Evolutionary conservation across 2,888 invertebrate species (phyloP).

Genomic region (Spisula solida): DNA sequence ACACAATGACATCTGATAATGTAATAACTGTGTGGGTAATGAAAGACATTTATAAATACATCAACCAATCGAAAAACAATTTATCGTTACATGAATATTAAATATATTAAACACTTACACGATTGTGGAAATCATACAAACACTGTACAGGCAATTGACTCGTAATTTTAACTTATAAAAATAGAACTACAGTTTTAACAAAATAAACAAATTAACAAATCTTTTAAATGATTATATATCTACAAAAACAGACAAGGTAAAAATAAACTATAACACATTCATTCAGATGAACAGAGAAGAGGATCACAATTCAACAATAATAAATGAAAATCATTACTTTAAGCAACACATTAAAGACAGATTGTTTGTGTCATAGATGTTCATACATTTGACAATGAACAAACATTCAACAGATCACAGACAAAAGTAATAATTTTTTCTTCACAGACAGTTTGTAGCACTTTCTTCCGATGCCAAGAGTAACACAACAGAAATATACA

Average conservation of each 20-base stretch:
- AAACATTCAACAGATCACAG: not conserved
- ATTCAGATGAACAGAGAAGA: not conserved
- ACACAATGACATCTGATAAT: not conserved
- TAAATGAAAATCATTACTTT: not conserved
- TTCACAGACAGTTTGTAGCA: not conserved
- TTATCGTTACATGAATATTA: not conserved
- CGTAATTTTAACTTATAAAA: no score
- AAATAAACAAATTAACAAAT: not conserved
- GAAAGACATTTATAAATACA: not conserved
- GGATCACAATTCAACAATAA: not conserved
- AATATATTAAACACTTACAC: no score
- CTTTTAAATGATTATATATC: not conserved
- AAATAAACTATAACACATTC: not conserved
- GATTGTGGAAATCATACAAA: no score
- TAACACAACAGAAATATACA: not conserved
- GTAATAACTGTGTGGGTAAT: not conserved
- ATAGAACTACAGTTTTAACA: not conserved
- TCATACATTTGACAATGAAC: not conserved
- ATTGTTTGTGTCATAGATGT: no score
- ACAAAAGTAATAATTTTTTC: conserved; percentile 5
- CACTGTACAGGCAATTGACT: no score
- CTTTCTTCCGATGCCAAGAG: not conserved
- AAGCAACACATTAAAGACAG: not conserved
- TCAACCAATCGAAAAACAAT: not conserved
- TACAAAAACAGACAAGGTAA: not conserved